Percentiles rank a stretch among this genome's conserved stretches.
Conservation (phyloP, 2,888 invertebrate genomes). For the Sipunculus nudus region DNA sequence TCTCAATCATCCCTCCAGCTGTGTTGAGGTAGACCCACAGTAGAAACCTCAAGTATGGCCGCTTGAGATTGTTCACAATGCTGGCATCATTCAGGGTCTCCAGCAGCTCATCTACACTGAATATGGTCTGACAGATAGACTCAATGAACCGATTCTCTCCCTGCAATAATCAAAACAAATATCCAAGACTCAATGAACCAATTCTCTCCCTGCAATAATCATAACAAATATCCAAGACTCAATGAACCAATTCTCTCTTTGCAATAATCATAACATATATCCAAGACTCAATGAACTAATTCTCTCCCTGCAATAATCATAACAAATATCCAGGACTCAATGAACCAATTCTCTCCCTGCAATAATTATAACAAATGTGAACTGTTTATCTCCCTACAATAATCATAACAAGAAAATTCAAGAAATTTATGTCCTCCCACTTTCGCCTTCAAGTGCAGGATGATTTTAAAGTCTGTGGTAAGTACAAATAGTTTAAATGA, state of each 20-base stretch:
- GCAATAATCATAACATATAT: slow-evolving; percentile 12
- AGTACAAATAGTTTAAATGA: too few species aligned
- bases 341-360: too few species aligned
- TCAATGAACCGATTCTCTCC: slow-evolving; percentile 66
- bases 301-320: slow-evolving; percentile 52
- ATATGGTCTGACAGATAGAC: slow-evolving; percentile 65
- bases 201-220: slow-evolving; percentile 55
- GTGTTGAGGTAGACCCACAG: slow-evolving; percentile 64
- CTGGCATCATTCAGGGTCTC: slow-evolving; percentile 53
- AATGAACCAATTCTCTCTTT: slow-evolving; percentile 61
- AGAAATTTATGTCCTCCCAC: too few species aligned
- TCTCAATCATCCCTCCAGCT: slow-evolving; percentile 63
- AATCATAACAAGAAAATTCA: too few species aligned
- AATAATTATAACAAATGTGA: too few species aligned
- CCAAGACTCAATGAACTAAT: slow-evolving; percentile 45
- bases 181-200: slow-evolving; percentile 40
- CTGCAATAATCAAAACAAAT: slow-evolving; percentile 37
- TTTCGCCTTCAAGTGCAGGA: too few species aligned
- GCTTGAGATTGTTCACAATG: slow-evolving; percentile 57
- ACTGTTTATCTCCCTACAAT: too few species aligned
- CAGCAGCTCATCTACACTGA: slow-evolving; percentile 60
- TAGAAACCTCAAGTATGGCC: slow-evolving; percentile 61
- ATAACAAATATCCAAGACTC: not conserved
- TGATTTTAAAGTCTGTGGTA: too few species aligned
- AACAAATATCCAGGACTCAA: slow-evolving; percentile 3